A percentile compares a stretch with the other conserved stretches of the same genome.
phyloP scores from a whole-genome alignment of 2,888 invertebrate genomes.

The Tenthredo scrophulariae region DNA sequence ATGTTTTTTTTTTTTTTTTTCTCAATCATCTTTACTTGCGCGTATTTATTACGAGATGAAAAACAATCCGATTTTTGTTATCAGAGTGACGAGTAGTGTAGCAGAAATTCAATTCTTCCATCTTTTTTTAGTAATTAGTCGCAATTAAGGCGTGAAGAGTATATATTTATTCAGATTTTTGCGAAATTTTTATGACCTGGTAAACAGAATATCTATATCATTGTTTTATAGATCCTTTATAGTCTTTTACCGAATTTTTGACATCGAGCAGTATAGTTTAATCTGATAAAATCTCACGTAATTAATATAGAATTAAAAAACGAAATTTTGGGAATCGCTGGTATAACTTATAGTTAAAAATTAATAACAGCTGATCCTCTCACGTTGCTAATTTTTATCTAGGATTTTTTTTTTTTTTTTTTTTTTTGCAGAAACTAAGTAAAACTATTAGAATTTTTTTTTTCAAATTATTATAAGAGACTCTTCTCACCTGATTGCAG shows the following conservation, averaged over 20 bases:
- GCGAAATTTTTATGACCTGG: no score
- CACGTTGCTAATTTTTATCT: no score
- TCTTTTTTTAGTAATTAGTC: no score
- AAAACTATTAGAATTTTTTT: no score
- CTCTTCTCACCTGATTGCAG: slow-evolving; percentile 56
- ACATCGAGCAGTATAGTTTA: neutral
- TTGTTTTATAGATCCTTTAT: neutral
- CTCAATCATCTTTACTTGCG: neutral
- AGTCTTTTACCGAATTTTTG: neutral
- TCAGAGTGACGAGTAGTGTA: neutral
- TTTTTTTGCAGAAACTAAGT: no score
- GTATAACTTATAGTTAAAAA: no score
- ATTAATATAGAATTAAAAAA: no score
- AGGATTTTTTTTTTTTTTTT: neutral
- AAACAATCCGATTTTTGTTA: neutral
- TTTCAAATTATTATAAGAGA: no score
- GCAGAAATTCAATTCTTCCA: neutral
- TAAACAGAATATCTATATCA: neutral
- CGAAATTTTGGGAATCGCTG: no score
- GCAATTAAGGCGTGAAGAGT: no score
- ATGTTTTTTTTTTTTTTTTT: neutral
- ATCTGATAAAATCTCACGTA: neutral
- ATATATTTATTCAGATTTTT: no score
- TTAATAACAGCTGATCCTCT: no score
- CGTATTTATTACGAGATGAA: neutral